Conservation (phyloP, 2,797 vertebrate species). For the Peromyscus eremicus region DNA sequence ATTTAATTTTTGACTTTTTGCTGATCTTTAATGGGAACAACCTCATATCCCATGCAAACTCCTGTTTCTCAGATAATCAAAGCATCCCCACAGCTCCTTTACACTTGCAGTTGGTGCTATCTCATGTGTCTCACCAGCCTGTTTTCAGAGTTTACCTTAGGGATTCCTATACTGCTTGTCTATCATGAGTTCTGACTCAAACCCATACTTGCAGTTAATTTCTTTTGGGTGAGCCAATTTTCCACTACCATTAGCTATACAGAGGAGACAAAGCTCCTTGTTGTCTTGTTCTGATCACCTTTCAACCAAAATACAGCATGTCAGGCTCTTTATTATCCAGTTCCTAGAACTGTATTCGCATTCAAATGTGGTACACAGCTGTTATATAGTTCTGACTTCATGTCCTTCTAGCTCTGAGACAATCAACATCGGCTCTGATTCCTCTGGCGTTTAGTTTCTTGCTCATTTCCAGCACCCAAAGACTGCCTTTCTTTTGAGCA, state of each 20-base stretch:
- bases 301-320: not conserved
- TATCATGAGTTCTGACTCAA: not conserved
- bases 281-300: not conserved
- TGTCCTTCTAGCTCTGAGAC: not conserved
- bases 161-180: not conserved
- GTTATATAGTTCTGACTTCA: not conserved
- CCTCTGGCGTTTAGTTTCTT: conserved; percentile 7
- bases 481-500: not conserved
- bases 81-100: not conserved
- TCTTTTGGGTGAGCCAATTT: not conserved
- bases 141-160: not conserved
- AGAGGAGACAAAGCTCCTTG: not conserved
- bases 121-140: not conserved
- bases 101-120: not conserved
- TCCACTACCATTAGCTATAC: not conserved
- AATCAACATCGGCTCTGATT: not conserved
- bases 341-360: not conserved
- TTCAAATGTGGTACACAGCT: not conserved
- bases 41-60: not conserved
- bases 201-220: not conserved
- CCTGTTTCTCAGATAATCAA: not conserved
- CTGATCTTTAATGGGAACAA: not conserved
- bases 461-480: not conserved
- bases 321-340: not conserved
- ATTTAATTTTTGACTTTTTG: not conserved